Evolutionary conservation across 2,797 vertebrate genomes (phyloP), one percentile per base, ranked within the genome.

Genomic region (Oreochromis mossambicus): DNA sequence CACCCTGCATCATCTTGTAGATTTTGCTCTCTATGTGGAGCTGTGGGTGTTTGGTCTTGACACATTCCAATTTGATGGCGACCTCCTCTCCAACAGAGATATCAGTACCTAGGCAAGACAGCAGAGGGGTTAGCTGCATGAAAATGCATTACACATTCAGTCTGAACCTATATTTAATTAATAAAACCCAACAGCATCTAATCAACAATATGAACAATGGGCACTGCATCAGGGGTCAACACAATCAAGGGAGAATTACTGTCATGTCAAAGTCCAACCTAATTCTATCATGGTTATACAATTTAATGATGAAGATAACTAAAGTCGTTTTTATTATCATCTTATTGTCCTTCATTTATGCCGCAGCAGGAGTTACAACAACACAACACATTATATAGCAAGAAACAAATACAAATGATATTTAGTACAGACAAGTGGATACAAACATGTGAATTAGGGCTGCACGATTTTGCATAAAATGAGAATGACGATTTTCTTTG

Each of bases 1-100:
- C 96, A 6, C 96, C 96, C 92, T 97, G 96, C 96, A 97, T 97
- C 96, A 96, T 97, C 92, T 97, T 96, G 95, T 97, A 97, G 93
- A 97, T 97, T 80, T 97, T 97, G 95, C 96, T 97, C 94, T 97
- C 96, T 79, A 96, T 96, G 95, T 96, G 96, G 78, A 97, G 95
- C 94, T 96, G 95, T 2, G 96, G 96, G 84, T 96, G 96, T 88
- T 96, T 96, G 51, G 96, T 96, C 94, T 96, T 96, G 88, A 96
- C 96, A 85, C 96, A 97, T 96, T 97, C 96, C 92, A 97, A 82
- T 89, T 97, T 97, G 91, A 96, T 96, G 93, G 96, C 96, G 2
- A 96, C 96, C 89, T 97, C 96, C 81, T 97, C 96, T 36, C 96
- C 96, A 2, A 95, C 96, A 0, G 96, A 96, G 92, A 97, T 96